A percentile compares a stretch with the other conserved stretches of the same genome.
phyloP scores from a whole-genome alignment of 2,113 vertebrate genomes.

The Chitala chitala region DNA sequence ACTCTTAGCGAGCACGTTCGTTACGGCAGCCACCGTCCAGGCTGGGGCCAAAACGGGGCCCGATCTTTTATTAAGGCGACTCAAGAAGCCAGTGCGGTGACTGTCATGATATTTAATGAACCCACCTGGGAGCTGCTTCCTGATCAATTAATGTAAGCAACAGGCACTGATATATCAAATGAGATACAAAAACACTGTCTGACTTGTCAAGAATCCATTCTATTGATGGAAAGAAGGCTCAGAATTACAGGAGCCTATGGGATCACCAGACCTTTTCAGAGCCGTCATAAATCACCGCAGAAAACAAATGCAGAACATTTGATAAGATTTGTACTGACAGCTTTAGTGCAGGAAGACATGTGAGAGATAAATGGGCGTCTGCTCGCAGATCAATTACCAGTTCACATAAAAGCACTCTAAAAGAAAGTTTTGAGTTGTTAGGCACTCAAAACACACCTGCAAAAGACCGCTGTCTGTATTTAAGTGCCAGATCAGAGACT shows the following conservation, averaged over 20 bases:
- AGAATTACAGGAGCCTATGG: constrained; percentile 78
- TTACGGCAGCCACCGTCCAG: not conserved
- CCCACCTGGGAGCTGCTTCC: constrained; percentile 70
- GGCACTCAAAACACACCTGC: constrained; percentile 61
- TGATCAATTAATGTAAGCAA: constrained; percentile 85
- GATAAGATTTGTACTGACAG: constrained; percentile 80
- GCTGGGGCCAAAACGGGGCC: constrained; percentile 24
- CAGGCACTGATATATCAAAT: constrained; percentile 78
- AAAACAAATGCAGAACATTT: constrained; percentile 80
- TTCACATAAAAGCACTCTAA: constrained; percentile 55
- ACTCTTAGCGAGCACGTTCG: not conserved
- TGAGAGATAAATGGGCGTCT: constrained; percentile 74
- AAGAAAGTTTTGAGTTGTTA: constrained; percentile 68
- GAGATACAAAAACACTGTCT: constrained; percentile 71
- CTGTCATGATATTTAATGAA: constrained; percentile 71
- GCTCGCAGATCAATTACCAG: constrained; percentile 68
- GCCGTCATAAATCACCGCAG: constrained; percentile 82
- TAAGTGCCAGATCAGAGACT: constrained; percentile 34
- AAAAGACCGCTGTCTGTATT: constrained; percentile 54
- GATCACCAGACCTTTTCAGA: constrained; percentile 88
- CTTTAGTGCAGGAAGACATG: constrained; percentile 72
- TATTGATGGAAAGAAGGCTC: constrained; percentile 76
- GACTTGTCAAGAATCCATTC: constrained; percentile 77
- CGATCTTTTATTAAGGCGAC: not conserved
- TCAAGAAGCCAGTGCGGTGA: constrained; percentile 36